Base-by-base conservation (phyloP, 2,113 vertebrate genomes). In the Aythya baeri region DNA sequence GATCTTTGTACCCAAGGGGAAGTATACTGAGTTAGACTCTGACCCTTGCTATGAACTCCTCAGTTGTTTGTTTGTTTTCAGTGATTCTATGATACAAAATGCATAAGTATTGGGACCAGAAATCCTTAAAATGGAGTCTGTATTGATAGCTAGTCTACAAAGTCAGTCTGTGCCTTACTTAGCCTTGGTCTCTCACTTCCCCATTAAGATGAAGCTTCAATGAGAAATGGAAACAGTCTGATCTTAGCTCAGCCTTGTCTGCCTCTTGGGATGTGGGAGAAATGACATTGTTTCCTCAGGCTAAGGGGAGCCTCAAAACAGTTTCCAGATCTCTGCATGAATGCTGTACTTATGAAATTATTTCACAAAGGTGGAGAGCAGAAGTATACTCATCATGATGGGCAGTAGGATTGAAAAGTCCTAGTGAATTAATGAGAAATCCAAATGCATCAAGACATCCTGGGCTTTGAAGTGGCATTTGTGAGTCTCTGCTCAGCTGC, bases 371-470 rank as follows among this genome's bases (percentile, higher is more conserved):
- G 27, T 73, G 20, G 59, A 44, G 46, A 36, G 9, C 21, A 58
- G 34, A 77, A 62, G 46, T 15, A 44, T 57, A 52, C 14, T 44
- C 13, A 14, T 57, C 20, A 15, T 4, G 25, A 73, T 49, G 21
- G 62, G 36, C 18, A 83, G 78, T 89, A 58, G 49, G 61, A 54
- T 73, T 78, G 66, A 86, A 89, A 86, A 67, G 23, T 38, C 23
- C 50, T 65, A 85, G 44, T 18, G 26, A 81, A 52, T 62, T 77
- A 91, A 61, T 57, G 54, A 82, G 20, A 89, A 73, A 82, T 72
- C 29, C 72, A 58, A 77, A 46, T 58, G 34, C 50, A 73, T 29
- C 31, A 46, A 36, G 29, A 25, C 43, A 52, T 54, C 44, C 43
- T 74, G 55, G 21, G 25, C 26, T 78, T 82, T 70, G 72, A 86